phyloP scores from a whole-genome alignment of 2,113 vertebrate species.

The Cebidichthys violaceus region DNA sequence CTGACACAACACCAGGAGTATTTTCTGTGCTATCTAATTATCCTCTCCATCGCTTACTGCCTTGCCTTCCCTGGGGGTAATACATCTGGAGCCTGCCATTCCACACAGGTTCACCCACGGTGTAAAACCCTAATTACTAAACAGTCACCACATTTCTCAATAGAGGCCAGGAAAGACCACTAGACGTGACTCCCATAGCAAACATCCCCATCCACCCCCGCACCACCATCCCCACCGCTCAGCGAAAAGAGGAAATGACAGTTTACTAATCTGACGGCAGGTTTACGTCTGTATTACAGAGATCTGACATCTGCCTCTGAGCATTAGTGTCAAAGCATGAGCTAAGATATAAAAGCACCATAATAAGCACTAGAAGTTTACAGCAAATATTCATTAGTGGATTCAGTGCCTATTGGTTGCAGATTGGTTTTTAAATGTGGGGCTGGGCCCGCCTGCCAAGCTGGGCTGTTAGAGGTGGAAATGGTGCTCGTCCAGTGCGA shows the following conservation, averaged over 20 bases:
- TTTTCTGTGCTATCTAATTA: conserved; percentile 7
- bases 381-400: conserved; percentile 33
- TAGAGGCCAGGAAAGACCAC: conserved; percentile 44
- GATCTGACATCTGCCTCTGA: conserved; percentile 58
- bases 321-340: conserved; percentile 44
- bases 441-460: conserved; percentile 7
- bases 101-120: conserved; percentile 17
- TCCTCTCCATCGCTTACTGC: conserved; percentile 2
- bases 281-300: conserved; percentile 49
- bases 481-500: conserved; percentile 30
- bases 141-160: conserved; percentile 29
- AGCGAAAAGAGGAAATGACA: conserved; percentile 35
- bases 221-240: background rate
- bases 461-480: conserved; percentile 19
- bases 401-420: conserved; percentile 5
- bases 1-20: background rate
- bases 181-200: conserved; percentile 47
- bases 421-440: conserved; percentile 29
- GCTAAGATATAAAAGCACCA: background rate
- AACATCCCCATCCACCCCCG: background rate
- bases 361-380: conserved; percentile 23
- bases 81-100: conserved; percentile 12
- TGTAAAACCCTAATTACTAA: conserved; percentile 43
- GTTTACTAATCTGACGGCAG: conserved; percentile 52
- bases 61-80: background rate